Evolutionary conservation across 1,140 invertebrate species (phyloP).

Genomic region (Leptopilina boulardi): DNA sequence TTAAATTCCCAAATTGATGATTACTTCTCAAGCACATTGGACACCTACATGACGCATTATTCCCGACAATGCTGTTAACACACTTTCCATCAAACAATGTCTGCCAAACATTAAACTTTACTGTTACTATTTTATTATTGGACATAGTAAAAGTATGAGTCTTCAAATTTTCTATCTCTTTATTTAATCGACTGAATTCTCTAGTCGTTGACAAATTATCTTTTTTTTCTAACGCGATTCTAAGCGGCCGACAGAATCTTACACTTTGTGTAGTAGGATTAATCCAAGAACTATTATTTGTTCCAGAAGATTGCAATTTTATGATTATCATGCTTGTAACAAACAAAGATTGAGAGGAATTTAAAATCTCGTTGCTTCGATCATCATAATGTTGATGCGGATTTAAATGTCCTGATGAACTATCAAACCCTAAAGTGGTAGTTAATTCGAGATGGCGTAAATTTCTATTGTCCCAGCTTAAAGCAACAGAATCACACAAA

Average conservation of each 20-base stretch:
- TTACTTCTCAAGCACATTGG: slow-evolving; percentile 8
- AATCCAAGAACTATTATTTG: slow-evolving; percentile 12
- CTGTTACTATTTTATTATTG: not conserved
- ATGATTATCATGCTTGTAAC: slow-evolving; percentile 33
- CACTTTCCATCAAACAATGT: not conserved
- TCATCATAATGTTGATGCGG: slow-evolving; percentile 26
- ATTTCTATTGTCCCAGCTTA: not conserved
- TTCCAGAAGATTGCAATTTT: not conserved
- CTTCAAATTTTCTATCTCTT: not conserved
- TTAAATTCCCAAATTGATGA: slow-evolving; percentile 30
- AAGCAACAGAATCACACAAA: slow-evolving; percentile 31
- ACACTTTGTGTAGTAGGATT: slow-evolving; percentile 29
- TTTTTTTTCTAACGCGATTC: slow-evolving; percentile 2
- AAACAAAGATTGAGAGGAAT: slow-evolving; percentile 2
- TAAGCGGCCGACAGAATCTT: slow-evolving; percentile 28
- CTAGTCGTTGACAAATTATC: not conserved
- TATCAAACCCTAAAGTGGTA: slow-evolving; percentile 17
- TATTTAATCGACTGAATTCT: slow-evolving; percentile 6
- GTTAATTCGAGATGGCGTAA: slow-evolving; percentile 8
- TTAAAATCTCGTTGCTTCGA: not conserved
- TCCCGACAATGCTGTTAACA: not conserved
- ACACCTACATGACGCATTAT: slow-evolving; percentile 1
- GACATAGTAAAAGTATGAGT: not conserved
- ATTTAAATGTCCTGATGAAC: slow-evolving; percentile 23
- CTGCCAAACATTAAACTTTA: not conserved